A percentile compares a stretch with the other conserved stretches of the same genome.
phyloP scores from a whole-genome alignment of 2,113 vertebrate species.

The Porphyrio hochstetteri region DNA sequence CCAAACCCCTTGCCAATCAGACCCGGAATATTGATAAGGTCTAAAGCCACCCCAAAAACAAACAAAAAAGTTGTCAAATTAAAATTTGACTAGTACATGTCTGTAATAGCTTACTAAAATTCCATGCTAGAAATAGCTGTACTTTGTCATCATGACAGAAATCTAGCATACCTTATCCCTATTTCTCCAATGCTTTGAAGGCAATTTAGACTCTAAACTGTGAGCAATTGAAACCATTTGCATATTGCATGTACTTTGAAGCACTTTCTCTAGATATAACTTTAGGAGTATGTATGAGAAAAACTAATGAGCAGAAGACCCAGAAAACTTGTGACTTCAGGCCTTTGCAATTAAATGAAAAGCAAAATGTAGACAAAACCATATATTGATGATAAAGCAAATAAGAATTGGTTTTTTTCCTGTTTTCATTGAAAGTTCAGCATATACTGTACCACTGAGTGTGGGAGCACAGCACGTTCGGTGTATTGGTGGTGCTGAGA shows the following conservation, averaged over 20 bases:
- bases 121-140: not conserved
- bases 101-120: not conserved
- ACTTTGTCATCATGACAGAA: not conserved
- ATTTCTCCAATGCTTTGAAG: not conserved
- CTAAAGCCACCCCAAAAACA: too few species aligned
- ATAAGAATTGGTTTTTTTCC: not conserved
- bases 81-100: not conserved
- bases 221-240: not conserved
- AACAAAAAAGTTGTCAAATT: not conserved
- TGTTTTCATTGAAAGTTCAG: constrained; percentile 57
- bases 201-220: not conserved
- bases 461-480: not conserved
- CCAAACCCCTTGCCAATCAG: not conserved
- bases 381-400: not conserved
- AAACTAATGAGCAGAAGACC: not conserved
- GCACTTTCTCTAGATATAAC: not conserved
- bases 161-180: not conserved
- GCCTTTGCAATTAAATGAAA: not conserved
- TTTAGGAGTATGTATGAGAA: not conserved
- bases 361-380: not conserved
- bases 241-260: rapidly evolving
- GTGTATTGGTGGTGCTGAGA: not conserved
- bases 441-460: not conserved
- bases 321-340: not conserved
- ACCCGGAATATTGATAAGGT: not conserved